These are phyloP conservation scores for Laticauda colubrina DNA, from an alignment of 2,113 vertebrate genomes.

Conservation along the genomic window DNA sequence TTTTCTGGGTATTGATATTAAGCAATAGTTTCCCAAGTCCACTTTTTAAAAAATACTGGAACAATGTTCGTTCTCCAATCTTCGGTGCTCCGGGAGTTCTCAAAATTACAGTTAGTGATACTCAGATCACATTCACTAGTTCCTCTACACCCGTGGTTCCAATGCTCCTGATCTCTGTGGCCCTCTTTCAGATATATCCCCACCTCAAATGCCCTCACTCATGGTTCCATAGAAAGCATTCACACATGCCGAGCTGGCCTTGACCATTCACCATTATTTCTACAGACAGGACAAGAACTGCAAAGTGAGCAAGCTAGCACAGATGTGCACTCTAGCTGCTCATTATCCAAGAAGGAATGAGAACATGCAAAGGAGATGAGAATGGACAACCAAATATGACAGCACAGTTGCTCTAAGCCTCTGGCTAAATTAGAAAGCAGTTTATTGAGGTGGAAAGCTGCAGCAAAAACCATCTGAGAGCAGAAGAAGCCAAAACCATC, in stretches of 20 bases:
- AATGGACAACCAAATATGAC: slow-evolving; percentile 53
- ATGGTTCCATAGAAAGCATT: not conserved
- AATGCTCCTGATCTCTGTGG: not conserved
- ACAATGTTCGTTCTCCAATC: not conserved
- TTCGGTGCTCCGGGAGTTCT: not conserved
- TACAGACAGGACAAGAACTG: fast-evolving
- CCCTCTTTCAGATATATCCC: not conserved
- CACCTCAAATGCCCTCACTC: too few relatives aligned
- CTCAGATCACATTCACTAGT: not conserved
- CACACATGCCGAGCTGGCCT: not conserved
- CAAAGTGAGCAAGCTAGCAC: fast-evolving
- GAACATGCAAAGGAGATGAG: slow-evolving; percentile 27
- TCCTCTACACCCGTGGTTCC: not conserved
- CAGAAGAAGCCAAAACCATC: slow-evolving; percentile 58
- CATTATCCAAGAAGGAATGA: fast-evolving
- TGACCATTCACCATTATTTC: not conserved
- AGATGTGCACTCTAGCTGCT: fast-evolving
- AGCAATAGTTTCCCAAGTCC: not conserved
- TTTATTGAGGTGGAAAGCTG: slow-evolving; percentile 64
- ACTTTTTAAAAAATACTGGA: not conserved
- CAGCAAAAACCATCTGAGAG: slow-evolving; percentile 49
- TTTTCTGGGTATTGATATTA: not conserved
- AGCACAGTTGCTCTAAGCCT: slow-evolving; percentile 59
- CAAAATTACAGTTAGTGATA: not conserved
- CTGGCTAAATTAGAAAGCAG: slow-evolving; percentile 52